phyloP scores from a whole-genome alignment of 2,113 vertebrate species.

The Actenoides hombroni region DNA sequence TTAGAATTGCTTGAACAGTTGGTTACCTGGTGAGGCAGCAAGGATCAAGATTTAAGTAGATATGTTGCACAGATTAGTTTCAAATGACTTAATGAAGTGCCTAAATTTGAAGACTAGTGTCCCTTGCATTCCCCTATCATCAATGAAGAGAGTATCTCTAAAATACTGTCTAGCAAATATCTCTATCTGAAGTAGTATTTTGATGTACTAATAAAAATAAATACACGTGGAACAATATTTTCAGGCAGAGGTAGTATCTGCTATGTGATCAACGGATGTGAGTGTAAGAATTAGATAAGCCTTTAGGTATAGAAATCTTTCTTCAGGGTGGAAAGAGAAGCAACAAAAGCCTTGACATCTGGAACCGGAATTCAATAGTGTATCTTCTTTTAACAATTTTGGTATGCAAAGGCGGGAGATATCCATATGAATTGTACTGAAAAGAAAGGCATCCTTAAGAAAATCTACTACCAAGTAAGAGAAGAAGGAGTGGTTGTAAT shows the following conservation, averaged over 20 bases:
- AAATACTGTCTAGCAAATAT: not conserved
- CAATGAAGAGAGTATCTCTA: not conserved
- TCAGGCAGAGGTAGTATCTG: not conserved
- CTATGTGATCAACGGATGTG: not conserved
- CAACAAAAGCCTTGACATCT: not conserved
- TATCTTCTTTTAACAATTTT: not conserved
- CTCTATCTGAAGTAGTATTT: not conserved
- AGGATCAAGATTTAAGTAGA: not conserved
- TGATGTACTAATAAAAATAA: not conserved
- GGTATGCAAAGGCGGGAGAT: not conserved
- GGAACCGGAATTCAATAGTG: not conserved
- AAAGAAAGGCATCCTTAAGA: not conserved
- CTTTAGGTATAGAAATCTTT: not conserved
- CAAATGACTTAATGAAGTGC: not conserved
- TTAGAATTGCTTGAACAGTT: not conserved
- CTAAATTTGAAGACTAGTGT: not conserved
- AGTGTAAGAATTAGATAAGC: not conserved
- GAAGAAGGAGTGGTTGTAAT: not conserved
- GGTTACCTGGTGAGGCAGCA: not conserved
- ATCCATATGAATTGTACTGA: not conserved
- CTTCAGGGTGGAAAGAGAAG: not conserved
- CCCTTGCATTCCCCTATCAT: not conserved
- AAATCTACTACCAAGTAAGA: not conserved
- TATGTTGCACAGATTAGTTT: not conserved
- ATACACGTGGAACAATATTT: not conserved